Evolutionary conservation across 2,888 invertebrate genomes (phyloP), one percentile per base, ranked within the genome.

Genomic region (Nomada flava): DNA sequence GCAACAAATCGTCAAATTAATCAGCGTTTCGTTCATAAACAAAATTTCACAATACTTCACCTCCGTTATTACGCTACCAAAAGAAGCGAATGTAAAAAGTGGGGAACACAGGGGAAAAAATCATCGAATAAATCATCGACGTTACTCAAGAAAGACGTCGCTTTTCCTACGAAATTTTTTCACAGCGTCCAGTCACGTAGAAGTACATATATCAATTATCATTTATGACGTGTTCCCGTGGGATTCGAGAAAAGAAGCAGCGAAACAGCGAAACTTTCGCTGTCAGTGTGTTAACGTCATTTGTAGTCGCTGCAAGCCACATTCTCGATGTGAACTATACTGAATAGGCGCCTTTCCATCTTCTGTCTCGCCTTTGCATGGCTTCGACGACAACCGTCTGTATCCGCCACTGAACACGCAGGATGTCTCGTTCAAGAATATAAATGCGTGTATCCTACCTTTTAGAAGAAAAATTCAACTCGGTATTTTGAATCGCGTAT

Each of bases 341-440:
- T 62, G 81, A 80, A 81, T 84, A 62, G 76, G 77, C 69, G 65
- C 65, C 73, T 67, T 60, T 77, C 73, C 68, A 76, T 76, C 62
- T 76, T 64, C 47, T 63, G 42, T 67, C 52, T 71, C 74, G 60
- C 63, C 59, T 73, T 67, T 67, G n/a, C 62, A 36, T 42, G 73
- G 50, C 72, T 52, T 72, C 65, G 29, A 68, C 36, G 47, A 55
- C 72, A 7, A 60, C 26, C 83, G 74, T 60, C 50, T 65, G 72
- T 76, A 82, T 77, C 75, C 74, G 78, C 73, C 74, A 69, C 60
- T 57, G 75, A 76, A 79, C 84, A 79, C 77, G 70, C 84, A 84
- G 82, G 82, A 85, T 79, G 84, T 79, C 77, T 82, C 76, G 84
- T 82, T 84, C 79, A 68, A 85, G 85, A 79, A 84, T 85, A 84